A percentile compares a stretch with the other conserved stretches of the same genome.
These are phyloP conservation scores for Oryzias dopingdopingensis DNA, from an alignment of 2,797 vertebrate species.

Conservation along the genomic window DNA sequence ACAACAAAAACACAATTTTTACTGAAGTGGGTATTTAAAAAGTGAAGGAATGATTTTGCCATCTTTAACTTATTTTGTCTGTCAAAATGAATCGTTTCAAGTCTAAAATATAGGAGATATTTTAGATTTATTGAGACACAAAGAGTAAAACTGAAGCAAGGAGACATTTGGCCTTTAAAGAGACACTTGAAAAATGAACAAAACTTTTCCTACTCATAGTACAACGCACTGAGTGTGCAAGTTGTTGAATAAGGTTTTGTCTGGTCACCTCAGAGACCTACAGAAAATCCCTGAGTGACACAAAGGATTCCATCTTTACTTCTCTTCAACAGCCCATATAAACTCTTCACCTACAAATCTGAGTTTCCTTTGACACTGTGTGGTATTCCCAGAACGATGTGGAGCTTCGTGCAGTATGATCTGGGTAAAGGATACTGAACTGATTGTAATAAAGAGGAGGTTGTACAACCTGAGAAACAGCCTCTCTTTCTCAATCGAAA, in stretches of 20 bases:
- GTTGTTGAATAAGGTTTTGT: constrained; percentile 9
- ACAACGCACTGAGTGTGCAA: constrained; percentile 12
- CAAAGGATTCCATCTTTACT: constrained; percentile 9
- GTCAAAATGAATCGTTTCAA: no score
- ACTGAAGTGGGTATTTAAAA: no score
- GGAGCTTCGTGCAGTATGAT: constrained; percentile 70
- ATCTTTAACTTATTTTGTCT: no score
- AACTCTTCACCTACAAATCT: constrained; percentile 50
- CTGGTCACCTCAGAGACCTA: constrained; percentile 3
- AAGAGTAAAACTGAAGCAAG: no score
- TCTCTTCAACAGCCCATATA: constrained; percentile 12
- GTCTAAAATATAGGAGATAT: no score
- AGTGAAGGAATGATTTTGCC: no score
- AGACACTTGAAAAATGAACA: not conserved
- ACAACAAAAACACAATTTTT: no score
- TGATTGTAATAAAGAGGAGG: constrained; percentile 30
- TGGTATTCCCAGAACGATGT: constrained; percentile 43
- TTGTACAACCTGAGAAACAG: constrained; percentile 68
- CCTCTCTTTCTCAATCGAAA: constrained; percentile 62
- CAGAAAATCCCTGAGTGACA: constrained; percentile 19
- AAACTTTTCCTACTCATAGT: constrained; percentile 18
- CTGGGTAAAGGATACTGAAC: constrained; percentile 30
- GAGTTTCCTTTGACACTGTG: constrained; percentile 53
- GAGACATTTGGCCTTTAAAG: no score
- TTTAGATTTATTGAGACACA: no score